Base-by-base conservation (phyloP, 2,797 vertebrate genomes). In the Pangasius macronema region DNA sequence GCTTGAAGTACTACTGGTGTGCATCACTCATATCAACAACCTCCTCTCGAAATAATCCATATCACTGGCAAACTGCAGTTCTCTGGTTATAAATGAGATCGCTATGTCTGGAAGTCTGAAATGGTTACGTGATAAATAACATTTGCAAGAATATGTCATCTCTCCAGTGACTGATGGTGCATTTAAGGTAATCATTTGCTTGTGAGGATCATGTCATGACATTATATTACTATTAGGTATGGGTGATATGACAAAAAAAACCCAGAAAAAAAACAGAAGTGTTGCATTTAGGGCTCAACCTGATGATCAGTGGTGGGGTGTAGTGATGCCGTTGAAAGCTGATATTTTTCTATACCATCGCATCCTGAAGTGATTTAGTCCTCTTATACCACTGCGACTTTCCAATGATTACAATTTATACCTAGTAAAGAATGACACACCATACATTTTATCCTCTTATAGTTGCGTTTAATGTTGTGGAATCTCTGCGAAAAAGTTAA, bases 41-140 rank as follows among this genome's bases (percentile, higher is more conserved):
- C 36, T 42, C 57, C 36, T 63, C 11, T 79, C 33, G 76, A 24
- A 55, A 57, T 57, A 57, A 77, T 22, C 18, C 51, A 55, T 11
- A 79, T 55, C 51, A 33, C n/a, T 22, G n/a, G 51, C 16, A 79
- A 55, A 79, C 46, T 57, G 53, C 79, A 81, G 36, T 63, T 81
- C 36, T 81, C 3, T 16, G 11, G 36, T 18, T 63, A 27, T 27
- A 42, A 39, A 61, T 81, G 22, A 61, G 22, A 61, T 18, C 9
- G 55, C 0, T 39, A 7, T 36, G 13, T 16, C 0, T 63, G 22
- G 20, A 39, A 80, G 57, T 80, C n/a, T 20, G 20, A 53, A 20
- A 18, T 27, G 1, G 5, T n/a, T n/a, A 8, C 14, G 30, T 16
- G 6, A 46, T 27, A 46, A 46, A 46, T 46, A 24, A 46, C 27